Percentiles rank a stretch among this genome's conserved stretches.
These are phyloP conservation scores for Sebastiscus tertius DNA, from an alignment of 2,797 vertebrate genomes.

Conservation along the genomic window DNA sequence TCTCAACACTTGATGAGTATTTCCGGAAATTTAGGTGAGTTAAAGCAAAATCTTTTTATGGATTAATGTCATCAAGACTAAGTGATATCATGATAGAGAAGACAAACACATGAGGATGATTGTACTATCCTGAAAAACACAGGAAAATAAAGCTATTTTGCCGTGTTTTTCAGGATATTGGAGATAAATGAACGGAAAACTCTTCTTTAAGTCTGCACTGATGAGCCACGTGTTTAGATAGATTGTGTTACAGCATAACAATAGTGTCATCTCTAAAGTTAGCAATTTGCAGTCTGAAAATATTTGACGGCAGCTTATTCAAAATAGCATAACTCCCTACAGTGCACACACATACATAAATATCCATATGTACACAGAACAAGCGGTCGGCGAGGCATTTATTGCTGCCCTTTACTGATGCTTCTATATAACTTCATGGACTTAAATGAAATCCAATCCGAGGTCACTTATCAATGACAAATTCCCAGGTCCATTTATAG, in stretches of 20 bases:
- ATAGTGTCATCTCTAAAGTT: conserved; percentile 13
- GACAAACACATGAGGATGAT: not conserved
- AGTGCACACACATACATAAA: not conserved
- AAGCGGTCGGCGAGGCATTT: not conserved
- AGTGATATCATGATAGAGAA: not conserved
- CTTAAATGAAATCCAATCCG: not conserved
- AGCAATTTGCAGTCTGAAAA: not conserved
- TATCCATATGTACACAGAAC: not conserved
- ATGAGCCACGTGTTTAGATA: not conserved
- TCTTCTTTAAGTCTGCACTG: not conserved
- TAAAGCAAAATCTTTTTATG: not conserved
- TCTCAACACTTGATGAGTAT: not conserved
- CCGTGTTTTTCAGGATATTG: too few relatives aligned
- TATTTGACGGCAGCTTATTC: not conserved
- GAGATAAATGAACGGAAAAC: not conserved
- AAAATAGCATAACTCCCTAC: not conserved
- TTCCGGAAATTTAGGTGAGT: not conserved
- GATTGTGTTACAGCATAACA: not conserved
- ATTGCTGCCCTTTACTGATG: not conserved
- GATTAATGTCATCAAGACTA: not conserved
- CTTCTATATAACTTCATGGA: not conserved
- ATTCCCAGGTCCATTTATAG: not conserved
- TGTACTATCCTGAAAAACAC: too few relatives aligned
- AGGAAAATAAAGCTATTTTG: not conserved
- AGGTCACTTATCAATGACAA: conserved; percentile 1